Evolutionary conservation across 2,888 invertebrate species (phyloP).

Genomic region (Laothoe populi): DNA sequence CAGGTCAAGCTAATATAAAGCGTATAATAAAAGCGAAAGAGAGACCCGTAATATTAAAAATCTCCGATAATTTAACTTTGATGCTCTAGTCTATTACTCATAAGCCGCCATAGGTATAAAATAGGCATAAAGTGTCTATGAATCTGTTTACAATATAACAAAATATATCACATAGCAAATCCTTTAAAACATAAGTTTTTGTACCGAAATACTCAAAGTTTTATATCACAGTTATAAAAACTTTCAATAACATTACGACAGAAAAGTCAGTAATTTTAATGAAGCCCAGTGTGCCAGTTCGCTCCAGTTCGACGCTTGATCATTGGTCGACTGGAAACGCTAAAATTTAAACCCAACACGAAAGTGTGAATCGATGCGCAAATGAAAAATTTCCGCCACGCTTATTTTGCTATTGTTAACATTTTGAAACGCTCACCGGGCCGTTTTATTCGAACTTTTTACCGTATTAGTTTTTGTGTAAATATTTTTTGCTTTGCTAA

Average conservation of each 20-base stretch:
- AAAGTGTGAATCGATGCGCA: conserved; percentile 75
- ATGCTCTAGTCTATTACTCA: too few species aligned
- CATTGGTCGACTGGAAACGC: conserved; percentile 44
- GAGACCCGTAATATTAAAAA: neutral
- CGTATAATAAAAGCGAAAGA: neutral
- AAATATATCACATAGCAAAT: neutral
- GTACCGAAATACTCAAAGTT: neutral
- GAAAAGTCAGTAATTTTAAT: conserved; percentile 16
- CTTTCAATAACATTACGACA: conserved; percentile 14
- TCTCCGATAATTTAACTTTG: too few species aligned
- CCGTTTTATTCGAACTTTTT: conserved; percentile 47
- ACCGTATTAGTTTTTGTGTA: conserved; percentile 23
- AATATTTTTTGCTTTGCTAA: conserved; percentile 15
- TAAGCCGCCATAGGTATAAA: too few species aligned
- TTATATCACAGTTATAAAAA: neutral
- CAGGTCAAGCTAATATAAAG: too few species aligned
- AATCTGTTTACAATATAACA: neutral
- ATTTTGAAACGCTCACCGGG: conserved; percentile 63
- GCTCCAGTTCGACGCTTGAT: conserved; percentile 51
- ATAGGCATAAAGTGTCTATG: too few species aligned
- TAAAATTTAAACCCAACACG: conserved; percentile 71
- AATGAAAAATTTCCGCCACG: conserved; percentile 76
- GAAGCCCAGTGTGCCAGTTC: conserved; percentile 17
- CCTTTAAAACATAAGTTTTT: neutral
- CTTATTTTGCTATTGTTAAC: conserved; percentile 75